Evolutionary conservation across 2,113 vertebrate species (phyloP), one percentile per base, ranked within the genome.

Genomic region (Coregonus clupeaformis): DNA sequence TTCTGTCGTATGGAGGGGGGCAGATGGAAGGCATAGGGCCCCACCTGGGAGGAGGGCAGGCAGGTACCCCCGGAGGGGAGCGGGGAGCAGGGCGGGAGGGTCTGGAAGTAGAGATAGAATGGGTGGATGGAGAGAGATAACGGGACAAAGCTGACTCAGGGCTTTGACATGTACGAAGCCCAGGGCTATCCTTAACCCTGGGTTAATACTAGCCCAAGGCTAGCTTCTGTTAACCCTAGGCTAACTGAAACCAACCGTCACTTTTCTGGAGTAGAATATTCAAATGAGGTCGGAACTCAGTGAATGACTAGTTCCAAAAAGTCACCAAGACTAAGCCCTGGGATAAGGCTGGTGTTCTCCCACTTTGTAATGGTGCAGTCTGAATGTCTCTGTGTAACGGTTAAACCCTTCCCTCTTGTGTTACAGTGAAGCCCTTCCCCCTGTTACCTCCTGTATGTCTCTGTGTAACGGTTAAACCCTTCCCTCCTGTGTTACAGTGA

Each of bases 1-100:
- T 99, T 99, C 90, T 98, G 96, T 65, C 98, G 95, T 83, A 99
- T 99, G 85, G 98, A 98, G 63, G 93, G 89, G 12, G 98, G 98
- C 80, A 99, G 94, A 90, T 98, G 97, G 92, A 99, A 99, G 94
- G 98, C 97, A 0, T 98, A 97, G 14, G 97, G 95, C 83, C 98
- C 98, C 90, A 99, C 89, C 82, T 98, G 98, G 82, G 96, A 96
- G 78, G 92, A 93, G 68, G 92, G 92, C 69, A 91, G 88, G 75
- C 91, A 91, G 89, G 57, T 18, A 79, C 75, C 90, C 75, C 77
- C 90, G 52, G 79, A 94, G 73, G 85, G 95, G 72, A 98, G 94
- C 9, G 94, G 95, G 12, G 97, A 94, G 22, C 96, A 94, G n/a
- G 96, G 95, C 27, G 93, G 92, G 72, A 94, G 86, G 0, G 95